Base-by-base conservation (phyloP, 2,113 vertebrate species). In the Caranx melampygus region DNA sequence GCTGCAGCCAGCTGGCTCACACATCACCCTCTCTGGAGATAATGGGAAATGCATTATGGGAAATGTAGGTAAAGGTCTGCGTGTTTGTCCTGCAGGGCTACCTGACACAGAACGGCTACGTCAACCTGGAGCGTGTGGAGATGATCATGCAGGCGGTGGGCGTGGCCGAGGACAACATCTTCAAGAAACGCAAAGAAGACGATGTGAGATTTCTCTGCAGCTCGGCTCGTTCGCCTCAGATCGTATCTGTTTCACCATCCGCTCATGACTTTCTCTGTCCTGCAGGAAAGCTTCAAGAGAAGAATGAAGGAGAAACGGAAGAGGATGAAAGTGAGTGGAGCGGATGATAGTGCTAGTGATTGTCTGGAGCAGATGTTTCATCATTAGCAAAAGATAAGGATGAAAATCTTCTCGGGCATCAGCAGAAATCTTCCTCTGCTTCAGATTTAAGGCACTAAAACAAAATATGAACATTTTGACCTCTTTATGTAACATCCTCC, bases 141-240 rank as follows among this genome's bases (percentile, higher is more conserved):
- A 92, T 99, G 94, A 99, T 99, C 91, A 99, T 99, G 98, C 92
- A 97, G 92, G 97, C 98, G 20, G 97, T 99, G 78, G 98, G 98
- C 51, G 97, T 99, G 84, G 97, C 98, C 2, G 98, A 99, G 90
- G 98, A 99, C 89, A 98, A 96, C 87, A 99, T 99, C 94, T 99
- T 99, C 94, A 98, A 96, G 87, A 99, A 99, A 78, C 96, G 98
- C 88, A 99, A 98, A 91, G 97, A 98, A 11, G 97, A 99, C 0
- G 97, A 99, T 60, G 98, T 97, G 94, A 95, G 94, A 14, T 78
- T 31, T 65, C 11, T 2, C 63, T 57, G 5, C 51, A 58, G 68
- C 14, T 52, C 7, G 8, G 64, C 9, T 3, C 5, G 1, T 40
- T 20, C 1, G 31, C 35, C 4, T 33, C 51, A 37, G 33, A 26